Base-by-base conservation (phyloP, 2,113 vertebrate species). In the Marcusenius ussheri region DNA sequence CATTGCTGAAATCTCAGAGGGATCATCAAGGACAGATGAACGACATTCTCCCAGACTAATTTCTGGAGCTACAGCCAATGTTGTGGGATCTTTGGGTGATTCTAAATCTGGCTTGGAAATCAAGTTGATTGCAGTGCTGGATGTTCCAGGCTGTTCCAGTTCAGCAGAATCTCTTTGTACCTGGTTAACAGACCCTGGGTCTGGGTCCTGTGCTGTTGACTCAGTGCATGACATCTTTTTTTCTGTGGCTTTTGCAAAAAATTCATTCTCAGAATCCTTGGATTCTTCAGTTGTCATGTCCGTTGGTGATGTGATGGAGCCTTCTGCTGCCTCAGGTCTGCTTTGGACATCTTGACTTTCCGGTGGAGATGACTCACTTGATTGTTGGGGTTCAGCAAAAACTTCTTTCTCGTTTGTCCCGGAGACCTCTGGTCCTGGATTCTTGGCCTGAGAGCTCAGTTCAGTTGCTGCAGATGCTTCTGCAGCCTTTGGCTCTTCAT, bases 1-100 rank as follows among this genome's bases (percentile, higher is more conserved):
- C 89, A 92, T 92, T 89, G 83, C n/a, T 66, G 91, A 90, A 89
- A 91, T 51, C 35, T 88, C 89, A 90, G 89, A 70, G 31, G 50
- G 49, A 77, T 83, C 5, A 77, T 94, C 87, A 5, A 62, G 24
- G 3, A 91, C 91, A 70, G 89, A 49, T 88, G 62, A 8, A 24
- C 17, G 24, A 53, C 8, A 50, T 83, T 85, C 89, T 24, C 24
- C 53, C 51, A 27, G 50, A 51, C 47, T 24, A 4, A 80, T 53
- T 47, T 85, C 77, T 35, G 80, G 49, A n/a, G 39, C 39, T 84
- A 21, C 89, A 24, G 87, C 42, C 27, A 39, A 31, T 46, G 35
- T 6, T 56, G 85, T 39, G 50, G 50, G 13, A 13, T 88, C 51
- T n/a, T 62, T 66, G n/a, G 9, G 45, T 3, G 88, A 46, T 70